Percentiles rank a stretch among this genome's conserved stretches.
phyloP scores from a whole-genome alignment of 2,888 invertebrate genomes.

The Eucriotettix oculatus region DNA sequence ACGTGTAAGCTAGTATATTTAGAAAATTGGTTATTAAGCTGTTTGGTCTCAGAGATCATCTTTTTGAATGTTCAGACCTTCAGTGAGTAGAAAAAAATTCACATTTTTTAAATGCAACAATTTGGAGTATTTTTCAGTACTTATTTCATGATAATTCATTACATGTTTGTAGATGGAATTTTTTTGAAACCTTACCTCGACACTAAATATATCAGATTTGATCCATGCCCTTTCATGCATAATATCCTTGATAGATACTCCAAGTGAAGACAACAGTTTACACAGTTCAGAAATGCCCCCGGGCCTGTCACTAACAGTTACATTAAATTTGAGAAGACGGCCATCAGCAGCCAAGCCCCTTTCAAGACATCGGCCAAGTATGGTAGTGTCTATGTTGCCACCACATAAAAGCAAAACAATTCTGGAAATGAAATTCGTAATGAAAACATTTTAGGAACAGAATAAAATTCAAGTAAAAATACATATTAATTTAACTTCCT shows the following conservation, averaged over 20 bases:
- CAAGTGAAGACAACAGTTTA: constrained; percentile 51
- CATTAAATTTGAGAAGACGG: constrained; percentile 53
- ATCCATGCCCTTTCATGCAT: constrained; percentile 94
- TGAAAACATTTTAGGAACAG: neutral
- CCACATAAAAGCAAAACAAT: constrained; percentile 72
- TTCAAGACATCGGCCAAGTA: constrained; percentile 74
- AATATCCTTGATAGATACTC: constrained; percentile 87
- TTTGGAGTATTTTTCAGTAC: no score
- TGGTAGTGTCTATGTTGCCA: constrained; percentile 85
- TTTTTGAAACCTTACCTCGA: constrained; percentile 30
- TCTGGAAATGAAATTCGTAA: constrained; percentile 29
- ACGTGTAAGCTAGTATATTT: neutral
- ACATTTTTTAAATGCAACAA: no score
- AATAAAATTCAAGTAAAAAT: no score
- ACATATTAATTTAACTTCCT: no score
- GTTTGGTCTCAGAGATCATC: no score
- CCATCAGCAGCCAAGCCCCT: constrained; percentile 78
- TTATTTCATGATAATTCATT: no score
- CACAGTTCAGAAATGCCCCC: constrained; percentile 79
- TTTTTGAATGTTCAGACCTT: no score
- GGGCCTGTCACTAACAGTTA: constrained; percentile 69
- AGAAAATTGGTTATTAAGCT: no score
- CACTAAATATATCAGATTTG: constrained; percentile 70
- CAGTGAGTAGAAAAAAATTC: no score
- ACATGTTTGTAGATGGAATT: no score